Evolutionary conservation across 2,113 vertebrate genomes (phyloP), one percentile per base, ranked within the genome.

Genomic region (Leptodactylus fuscus): DNA sequence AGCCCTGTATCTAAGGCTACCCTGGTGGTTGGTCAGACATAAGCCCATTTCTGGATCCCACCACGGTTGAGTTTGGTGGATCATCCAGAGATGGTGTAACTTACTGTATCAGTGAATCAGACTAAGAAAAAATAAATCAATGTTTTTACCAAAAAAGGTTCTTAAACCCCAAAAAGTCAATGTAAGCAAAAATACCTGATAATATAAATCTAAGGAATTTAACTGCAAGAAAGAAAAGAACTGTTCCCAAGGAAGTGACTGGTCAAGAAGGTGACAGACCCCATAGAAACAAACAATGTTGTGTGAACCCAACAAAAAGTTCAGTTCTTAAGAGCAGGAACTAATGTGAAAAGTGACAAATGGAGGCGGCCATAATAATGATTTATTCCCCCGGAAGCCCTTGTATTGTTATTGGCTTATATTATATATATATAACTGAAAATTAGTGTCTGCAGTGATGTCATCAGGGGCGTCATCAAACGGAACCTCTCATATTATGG

Each of bases 211-310:
- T 29, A 7, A 65, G 15, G 10, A 65, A 16, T 29, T 15, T 62
- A 9, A 60, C 1, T 11, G 29, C 27, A 65, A 15, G 13, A 16
- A 7, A 5, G 9, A 15, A 1, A 29, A 34, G 60, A 18, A 65
- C 10, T 12, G 51, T 55, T 78, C 32, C 22, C 76, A 78, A 11
- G 81, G 69, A 83, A 58, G 81, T 73, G 20, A 58, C 32, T 29
- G 49, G 49, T 27, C 73, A 44, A 81, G 24, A 29, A 73, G 49
- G 36, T 58, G 53, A 55, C 48, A 18, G 11, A 46, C 16, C 46
- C 65, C 38, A 22, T 48, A 10, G 18, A 58, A 51, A 36, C 24
- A 82, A 58, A 81, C 44, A 81, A 81, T 10, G 16, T 29, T 24
- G 18, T 67, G n/a, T 48, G 38, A 81, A 20, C 27, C n/a, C 22